Conservation (phyloP, 2,888 invertebrate species). For the Criorhina ranunculi region DNA sequence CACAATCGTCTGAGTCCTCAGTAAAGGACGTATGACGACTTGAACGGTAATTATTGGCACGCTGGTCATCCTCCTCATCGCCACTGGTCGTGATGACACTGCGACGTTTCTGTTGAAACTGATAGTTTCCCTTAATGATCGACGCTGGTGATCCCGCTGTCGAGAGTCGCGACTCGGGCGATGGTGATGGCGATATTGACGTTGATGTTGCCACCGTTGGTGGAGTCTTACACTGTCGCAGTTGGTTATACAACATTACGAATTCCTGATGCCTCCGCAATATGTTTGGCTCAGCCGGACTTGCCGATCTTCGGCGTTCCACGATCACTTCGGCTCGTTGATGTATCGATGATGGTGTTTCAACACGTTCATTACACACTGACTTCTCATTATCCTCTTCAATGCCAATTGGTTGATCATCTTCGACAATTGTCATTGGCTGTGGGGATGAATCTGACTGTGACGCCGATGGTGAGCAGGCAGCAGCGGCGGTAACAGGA, state of each 20-base stretch:
- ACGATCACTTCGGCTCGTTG: slow-evolving; percentile 69
- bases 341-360: slow-evolving; percentile 43
- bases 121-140: slow-evolving; percentile 66
- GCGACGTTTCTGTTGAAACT: slow-evolving; percentile 77
- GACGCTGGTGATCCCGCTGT: slow-evolving; percentile 68
- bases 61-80: slow-evolving; percentile 75
- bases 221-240: slow-evolving; percentile 80
- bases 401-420: slow-evolving; percentile 47
- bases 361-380: slow-evolving; percentile 39
- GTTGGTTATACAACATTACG: slow-evolving; percentile 83
- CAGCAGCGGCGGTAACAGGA: slow-evolving; percentile 55
- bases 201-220: slow-evolving; percentile 62
- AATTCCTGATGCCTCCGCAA: slow-evolving; percentile 81
- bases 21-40: slow-evolving; percentile 67
- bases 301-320: slow-evolving; percentile 59
- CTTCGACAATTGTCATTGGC: slow-evolving; percentile 72
- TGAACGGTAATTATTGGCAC: slow-evolving; percentile 59
- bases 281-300: slow-evolving; percentile 54
- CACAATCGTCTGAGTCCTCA: slow-evolving; percentile 70
- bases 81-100: slow-evolving; percentile 79
- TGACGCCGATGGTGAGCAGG: slow-evolving; percentile 68
- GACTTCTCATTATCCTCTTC: slow-evolving; percentile 29
- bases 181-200: slow-evolving; percentile 71
- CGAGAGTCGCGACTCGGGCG: slow-evolving; percentile 63
- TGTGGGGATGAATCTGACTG: slow-evolving; percentile 66